Base-by-base conservation (phyloP, 2,888 invertebrate genomes). In the Graphium colonna region DNA sequence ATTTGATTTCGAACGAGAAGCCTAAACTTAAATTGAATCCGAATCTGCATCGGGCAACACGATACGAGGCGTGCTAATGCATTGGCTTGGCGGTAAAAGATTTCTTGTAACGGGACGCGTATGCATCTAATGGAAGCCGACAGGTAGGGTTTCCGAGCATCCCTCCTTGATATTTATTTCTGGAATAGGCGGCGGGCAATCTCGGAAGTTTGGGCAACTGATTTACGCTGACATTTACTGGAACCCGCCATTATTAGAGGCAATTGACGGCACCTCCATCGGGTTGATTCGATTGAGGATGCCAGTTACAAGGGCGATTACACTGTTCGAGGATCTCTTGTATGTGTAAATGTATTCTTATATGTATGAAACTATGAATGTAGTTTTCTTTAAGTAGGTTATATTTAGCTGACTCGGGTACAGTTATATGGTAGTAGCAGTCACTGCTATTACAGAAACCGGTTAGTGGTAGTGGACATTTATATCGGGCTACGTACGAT, bases 11-110 rank as follows among this genome's bases (percentile, higher is more conserved):
- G 15, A 18, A 21, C 9, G 15, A 16, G 41, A 41, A 41, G 4
- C 31, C 17, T n/a, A 31, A 45, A 45, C 26, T 40, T 18, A 44
- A 43, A 31, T 13, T 17, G 31, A 36, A 54, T 42, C 38, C 41
- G 36, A 48, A 58, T 57, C 48, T 28, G 36, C 41, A 41, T 31
- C 54, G 48, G 48, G 63, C 54, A 64, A 64, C 57, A 49, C 51
- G 63, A 65, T 57, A 52, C 39, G 31, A 28, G 44, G 10, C 9
- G 8, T 55, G 56, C 60, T 71, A 71, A 71, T 71, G 71, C 62
- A 58, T 71, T 71, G 65, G 31, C 31, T 31, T 10, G 56, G 62
- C 66, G 68, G 51, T 59, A 58, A 60, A 61, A 62, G 59, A 60
- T 60, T 59, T 57, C 51, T 48, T 49, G 56, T 56, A n/a, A 45